Percentiles rank a stretch among this genome's conserved stretches.
These are phyloP conservation scores for Hephaestus fuliginosus DNA, from an alignment of 2,797 vertebrate genomes.

Conservation along the genomic window DNA sequence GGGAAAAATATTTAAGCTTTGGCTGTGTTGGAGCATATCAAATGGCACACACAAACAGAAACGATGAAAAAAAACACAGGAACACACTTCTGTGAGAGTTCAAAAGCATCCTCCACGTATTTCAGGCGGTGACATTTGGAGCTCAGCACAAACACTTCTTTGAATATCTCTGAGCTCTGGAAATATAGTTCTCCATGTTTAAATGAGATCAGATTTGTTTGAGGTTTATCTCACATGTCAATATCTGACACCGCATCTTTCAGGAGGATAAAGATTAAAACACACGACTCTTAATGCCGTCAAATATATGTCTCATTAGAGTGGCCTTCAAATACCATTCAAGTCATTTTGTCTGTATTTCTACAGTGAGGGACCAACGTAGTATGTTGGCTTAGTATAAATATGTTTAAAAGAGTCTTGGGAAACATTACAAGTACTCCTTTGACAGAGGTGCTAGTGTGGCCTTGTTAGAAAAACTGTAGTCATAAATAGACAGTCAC, in stretches of 20 bases:
- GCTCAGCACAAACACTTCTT: conserved; percentile 54
- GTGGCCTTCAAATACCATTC: not conserved
- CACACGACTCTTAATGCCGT: not conserved
- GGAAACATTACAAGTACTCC: not conserved
- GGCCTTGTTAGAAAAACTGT: not conserved
- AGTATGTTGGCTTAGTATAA: not conserved
- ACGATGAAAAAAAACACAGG: not conserved
- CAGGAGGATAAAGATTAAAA: conserved; percentile 33
- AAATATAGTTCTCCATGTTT: conserved; percentile 49
- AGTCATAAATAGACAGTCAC: not conserved
- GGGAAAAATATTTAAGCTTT: conserved; percentile 4
- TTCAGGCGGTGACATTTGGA: conserved; percentile 63
- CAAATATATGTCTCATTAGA: conserved; percentile 31
- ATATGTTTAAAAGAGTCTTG: not conserved
- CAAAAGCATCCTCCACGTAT: conserved; percentile 34
- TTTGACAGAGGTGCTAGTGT: not conserved
- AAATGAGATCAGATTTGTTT: conserved; percentile 45
- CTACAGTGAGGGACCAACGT: not conserved
- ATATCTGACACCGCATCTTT: conserved; percentile 40
- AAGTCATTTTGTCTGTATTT: not conserved
- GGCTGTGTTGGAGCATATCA: not conserved
- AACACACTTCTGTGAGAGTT: conserved; percentile 38
- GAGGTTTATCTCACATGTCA: conserved; percentile 47
- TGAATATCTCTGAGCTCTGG: conserved; percentile 57
- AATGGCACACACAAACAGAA: not conserved